Base-by-base conservation (phyloP, 2,888 invertebrate genomes). In the Rosalia funebris region DNA sequence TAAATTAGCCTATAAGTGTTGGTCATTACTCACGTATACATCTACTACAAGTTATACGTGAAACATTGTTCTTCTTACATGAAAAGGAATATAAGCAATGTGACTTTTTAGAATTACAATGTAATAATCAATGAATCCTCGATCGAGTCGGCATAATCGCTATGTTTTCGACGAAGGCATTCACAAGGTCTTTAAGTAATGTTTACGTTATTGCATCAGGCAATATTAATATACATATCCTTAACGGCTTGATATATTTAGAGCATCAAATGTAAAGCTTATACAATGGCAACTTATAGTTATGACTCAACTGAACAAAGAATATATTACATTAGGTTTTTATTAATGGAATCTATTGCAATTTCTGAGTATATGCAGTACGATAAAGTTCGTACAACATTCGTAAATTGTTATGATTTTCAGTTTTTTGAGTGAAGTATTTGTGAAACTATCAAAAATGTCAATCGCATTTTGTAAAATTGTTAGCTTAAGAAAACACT, bases 101-200 rank as follows among this genome's bases (percentile, higher is more conserved):
- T 10, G 12, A 17, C 17, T 36, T 48, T n/a, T 11, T 19, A n/a
- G n/a, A n/a, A n/a, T n/a, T n/a, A n/a, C n/a, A n/a, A n/a, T n/a
- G n/a, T n/a, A n/a, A n/a, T n/a, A n/a, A n/a, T n/a, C n/a, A n/a
- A n/a, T n/a, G n/a, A n/a, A n/a, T n/a, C n/a, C n/a, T n/a, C n/a
- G n/a, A n/a, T n/a, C n/a, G n/a, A n/a, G n/a, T n/a, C n/a, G n/a
- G n/a, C n/a, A n/a, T n/a, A n/a, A n/a, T 3, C 25, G 25, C 37
- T 10, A 36, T 10, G n/a, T n/a, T 12, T 50, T 50, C 36, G 15
- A 50, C 32, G 25, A 42, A 53, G 53, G 41, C 31, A 15, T 1
- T 11, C 20, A 15, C 53, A 54, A 54, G 54, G 54, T 32, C 31
- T n/a, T 12, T 54, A 9, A 9, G 7, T 20, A 10, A 46, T 20